These are phyloP conservation scores for Crotalus tigris DNA, from an alignment of 2,113 vertebrate genomes.

Conservation along the genomic window DNA sequence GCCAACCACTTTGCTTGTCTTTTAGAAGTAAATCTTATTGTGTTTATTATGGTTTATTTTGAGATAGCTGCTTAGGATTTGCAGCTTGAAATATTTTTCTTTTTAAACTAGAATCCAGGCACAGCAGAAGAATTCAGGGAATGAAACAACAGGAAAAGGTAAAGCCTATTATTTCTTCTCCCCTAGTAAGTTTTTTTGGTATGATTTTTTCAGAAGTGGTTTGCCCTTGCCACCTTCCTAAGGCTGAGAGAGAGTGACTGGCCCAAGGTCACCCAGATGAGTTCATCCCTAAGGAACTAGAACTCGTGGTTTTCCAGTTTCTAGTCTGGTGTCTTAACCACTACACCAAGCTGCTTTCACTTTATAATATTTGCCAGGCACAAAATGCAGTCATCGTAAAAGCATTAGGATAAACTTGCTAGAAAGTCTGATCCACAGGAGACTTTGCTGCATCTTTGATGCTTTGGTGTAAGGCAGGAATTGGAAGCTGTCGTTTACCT, in stretches of 20 bases:
- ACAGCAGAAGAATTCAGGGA: background rate
- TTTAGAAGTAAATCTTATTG: background rate
- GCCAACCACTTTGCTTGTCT: background rate
- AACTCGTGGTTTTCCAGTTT: background rate
- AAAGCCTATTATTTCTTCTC: background rate
- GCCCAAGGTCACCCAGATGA: background rate
- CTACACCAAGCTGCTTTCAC: background rate
- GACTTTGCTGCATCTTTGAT: background rate
- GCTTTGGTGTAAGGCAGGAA: background rate
- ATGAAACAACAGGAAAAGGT: background rate
- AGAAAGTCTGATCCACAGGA: background rate
- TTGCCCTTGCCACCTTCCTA: background rate
- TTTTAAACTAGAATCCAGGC: background rate
- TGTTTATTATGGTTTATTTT: background rate
- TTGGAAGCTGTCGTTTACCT: background rate
- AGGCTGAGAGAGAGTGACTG: background rate
- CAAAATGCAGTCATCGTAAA: background rate
- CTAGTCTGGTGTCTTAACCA: background rate
- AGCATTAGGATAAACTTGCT: background rate
- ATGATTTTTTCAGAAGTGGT: background rate
- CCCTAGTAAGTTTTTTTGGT: background rate
- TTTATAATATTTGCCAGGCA: background rate
- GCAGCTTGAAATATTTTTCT: background rate
- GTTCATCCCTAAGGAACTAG: background rate
- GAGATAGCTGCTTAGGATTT: background rate